Conservation (phyloP, 2,888 invertebrate genomes). For the Melangyna quadrimaculata region DNA sequence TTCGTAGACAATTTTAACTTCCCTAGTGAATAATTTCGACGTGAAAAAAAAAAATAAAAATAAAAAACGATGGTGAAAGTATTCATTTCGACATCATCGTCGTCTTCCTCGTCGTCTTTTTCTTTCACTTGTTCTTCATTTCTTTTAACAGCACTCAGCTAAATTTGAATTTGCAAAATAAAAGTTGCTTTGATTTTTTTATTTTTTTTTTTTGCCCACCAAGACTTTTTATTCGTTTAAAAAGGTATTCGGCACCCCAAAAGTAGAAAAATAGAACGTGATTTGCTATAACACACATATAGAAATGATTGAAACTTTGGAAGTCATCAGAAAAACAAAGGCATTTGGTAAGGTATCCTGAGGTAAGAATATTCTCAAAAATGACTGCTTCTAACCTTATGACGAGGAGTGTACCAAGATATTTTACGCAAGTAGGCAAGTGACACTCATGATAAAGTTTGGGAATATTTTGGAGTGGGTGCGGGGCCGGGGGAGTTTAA, state of each 20-base stretch:
- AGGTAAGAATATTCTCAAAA: not conserved
- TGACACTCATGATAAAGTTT: too few species aligned
- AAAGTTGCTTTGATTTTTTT: not conserved
- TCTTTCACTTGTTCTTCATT: not conserved
- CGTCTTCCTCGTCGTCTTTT: not conserved
- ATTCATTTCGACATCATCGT: not conserved
- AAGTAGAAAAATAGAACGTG: slow-evolving; percentile 13
- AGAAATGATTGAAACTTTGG: slow-evolving; percentile 6
- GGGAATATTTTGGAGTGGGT: too few species aligned
- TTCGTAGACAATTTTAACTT: slow-evolving; percentile 20
- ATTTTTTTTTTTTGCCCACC: not conserved
- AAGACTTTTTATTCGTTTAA: slow-evolving; percentile 7
- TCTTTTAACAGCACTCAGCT: slow-evolving; percentile 15
- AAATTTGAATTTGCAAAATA: slow-evolving; percentile 14
- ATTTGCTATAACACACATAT: not conserved
- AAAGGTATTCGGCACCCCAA: not conserved
- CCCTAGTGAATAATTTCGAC: slow-evolving; percentile 12
- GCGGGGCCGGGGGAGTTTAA: too few species aligned
- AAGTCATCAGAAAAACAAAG: not conserved
- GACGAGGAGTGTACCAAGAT: too few species aligned
- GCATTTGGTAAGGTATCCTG: not conserved
- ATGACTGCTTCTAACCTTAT: too few species aligned
- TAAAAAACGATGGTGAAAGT: slow-evolving; percentile 4
- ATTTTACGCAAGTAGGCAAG: too few species aligned
- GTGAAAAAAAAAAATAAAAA: not conserved